A percentile compares a stretch with the other conserved stretches of the same genome.
Evolutionary conservation across 2,113 vertebrate species (phyloP).

Genomic region (Neoarius graeffei): DNA sequence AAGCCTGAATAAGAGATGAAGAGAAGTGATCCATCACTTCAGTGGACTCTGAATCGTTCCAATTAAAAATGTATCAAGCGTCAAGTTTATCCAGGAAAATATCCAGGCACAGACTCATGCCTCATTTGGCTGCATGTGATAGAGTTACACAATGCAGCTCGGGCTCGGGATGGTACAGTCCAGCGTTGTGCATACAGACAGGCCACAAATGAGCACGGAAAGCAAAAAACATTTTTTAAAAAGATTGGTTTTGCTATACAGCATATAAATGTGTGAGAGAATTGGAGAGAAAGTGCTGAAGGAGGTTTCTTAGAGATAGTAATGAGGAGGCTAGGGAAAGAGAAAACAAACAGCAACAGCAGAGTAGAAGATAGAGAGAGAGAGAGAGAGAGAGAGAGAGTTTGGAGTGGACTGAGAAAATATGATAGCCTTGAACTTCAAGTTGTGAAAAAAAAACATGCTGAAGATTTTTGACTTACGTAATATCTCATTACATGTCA

Average conservation of each 20-base stretch:
- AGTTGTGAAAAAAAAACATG: not conserved
- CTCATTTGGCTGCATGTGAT: conserved; percentile 75
- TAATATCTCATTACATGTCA: not conserved
- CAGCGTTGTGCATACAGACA: conserved; percentile 63
- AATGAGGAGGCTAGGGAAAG: conserved; percentile 54
- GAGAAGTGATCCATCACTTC: conserved; percentile 55
- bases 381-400: not conserved
- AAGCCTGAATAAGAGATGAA: conserved; percentile 42
- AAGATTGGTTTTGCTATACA: not conserved
- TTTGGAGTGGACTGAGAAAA: not conserved
- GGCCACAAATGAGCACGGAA: not conserved
- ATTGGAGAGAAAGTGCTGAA: conserved; percentile 22
- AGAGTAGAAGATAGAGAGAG: conserved; percentile 49
- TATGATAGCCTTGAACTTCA: not conserved
- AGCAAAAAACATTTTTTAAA: not conserved
- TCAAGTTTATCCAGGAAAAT: conserved; percentile 70
- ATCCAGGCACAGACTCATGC: conserved; percentile 57
- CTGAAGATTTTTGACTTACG: not conserved
- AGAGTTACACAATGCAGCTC: conserved; percentile 67
- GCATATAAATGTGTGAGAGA: not conserved
- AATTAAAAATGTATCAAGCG: conserved; percentile 76
- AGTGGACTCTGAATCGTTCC: conserved; percentile 60
- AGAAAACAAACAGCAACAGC: conserved; percentile 38
- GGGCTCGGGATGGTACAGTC: conserved; percentile 58
- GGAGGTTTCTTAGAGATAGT: conserved; percentile 28